Base-by-base conservation (phyloP, 2,888 invertebrate genomes). In the Drosophila siamana region DNA sequence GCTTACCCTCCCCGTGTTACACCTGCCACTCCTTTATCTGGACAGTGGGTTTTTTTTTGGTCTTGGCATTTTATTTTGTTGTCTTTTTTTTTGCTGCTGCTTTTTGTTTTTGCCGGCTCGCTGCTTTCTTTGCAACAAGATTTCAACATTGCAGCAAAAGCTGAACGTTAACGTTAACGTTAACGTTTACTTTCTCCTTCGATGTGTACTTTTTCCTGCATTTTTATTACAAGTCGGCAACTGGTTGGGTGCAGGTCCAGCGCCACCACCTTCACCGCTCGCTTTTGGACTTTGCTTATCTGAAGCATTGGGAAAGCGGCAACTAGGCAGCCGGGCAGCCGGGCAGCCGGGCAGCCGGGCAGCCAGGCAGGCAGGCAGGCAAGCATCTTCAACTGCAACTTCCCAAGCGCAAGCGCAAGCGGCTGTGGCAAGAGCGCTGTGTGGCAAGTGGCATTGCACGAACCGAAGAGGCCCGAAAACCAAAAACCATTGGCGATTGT, bases 181-280 rank as follows among this genome's bases (percentile, higher is more conserved):
- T 80, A 82, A 86, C 84, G 83, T 86, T 85, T 85, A 85, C 85
- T 85, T 85, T 85, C 85, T 85, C 85, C 85, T 85, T 87, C 85
- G 71, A 86, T 85, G 78, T 83, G 84, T 88, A 86, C 85, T 86
- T 86, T 85, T 86, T 88, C 85, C 85, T 86, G 85, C 76, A 80
- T 77, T 86, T 85, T 87, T 87, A 77, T 85, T 84, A 82, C 75
- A 71, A 69, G 61, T 50, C 74, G 60, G 65, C 69, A 73, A 73
- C 78, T 69, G 74, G 74, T 76, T 78, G 78, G 78, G 65, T 80
- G 72, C 80, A 67, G 69, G 78, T 78, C 75, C 81, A 78, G 81
- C 61, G 66, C 61, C 56, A 65, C 78, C 81, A 80, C 81, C 81
- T 85, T 87, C 88, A 87, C 84, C 78, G 73, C 67, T 78, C 74